These are phyloP conservation scores for Manis javanica DNA, from an alignment of 2,797 vertebrate genomes.

Conservation along the genomic window DNA sequence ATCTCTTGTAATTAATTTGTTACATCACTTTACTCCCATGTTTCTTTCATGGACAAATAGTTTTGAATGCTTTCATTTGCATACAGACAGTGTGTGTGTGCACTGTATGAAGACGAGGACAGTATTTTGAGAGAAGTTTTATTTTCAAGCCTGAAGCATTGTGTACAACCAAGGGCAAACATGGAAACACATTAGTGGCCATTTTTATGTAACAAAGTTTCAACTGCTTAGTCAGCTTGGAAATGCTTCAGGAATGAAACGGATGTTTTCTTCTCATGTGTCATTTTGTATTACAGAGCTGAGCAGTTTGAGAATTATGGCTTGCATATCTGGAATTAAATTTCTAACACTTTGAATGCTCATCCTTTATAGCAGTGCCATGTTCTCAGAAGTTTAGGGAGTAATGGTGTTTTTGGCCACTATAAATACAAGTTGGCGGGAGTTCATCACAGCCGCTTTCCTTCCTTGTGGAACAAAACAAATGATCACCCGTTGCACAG, in stretches of 20 bases:
- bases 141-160: not conserved
- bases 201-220: slow-evolving; percentile 58
- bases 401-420: slow-evolving; percentile 22
- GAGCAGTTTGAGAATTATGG: slow-evolving; percentile 44
- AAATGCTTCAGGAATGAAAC: slow-evolving; percentile 46
- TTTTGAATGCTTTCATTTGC: not conserved
- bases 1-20: slow-evolving; percentile 22
- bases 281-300: slow-evolving; percentile 60
- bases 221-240: slow-evolving; percentile 46
- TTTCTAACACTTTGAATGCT: slow-evolving; percentile 58
- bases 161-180: not conserved
- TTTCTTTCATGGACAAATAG: not conserved
- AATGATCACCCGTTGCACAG: slow-evolving; percentile 11
- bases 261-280: slow-evolving; percentile 36
- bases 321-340: slow-evolving; percentile 69
- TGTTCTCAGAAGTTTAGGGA: not conserved
- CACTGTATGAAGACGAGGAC: not conserved
- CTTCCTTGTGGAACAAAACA: slow-evolving; percentile 46
- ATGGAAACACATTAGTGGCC: slow-evolving; percentile 8
- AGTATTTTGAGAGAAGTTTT: not conserved
- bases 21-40: not conserved
- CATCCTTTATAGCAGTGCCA: slow-evolving; percentile 29
- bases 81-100: not conserved
- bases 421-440: slow-evolving; percentile 25
- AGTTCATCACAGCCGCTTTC: slow-evolving; percentile 42